A percentile compares a stretch with the other conserved stretches of the same genome.
These are phyloP conservation scores for Drosophila varians DNA, from an alignment of 1,140 invertebrate genomes.

Conservation along the genomic window DNA sequence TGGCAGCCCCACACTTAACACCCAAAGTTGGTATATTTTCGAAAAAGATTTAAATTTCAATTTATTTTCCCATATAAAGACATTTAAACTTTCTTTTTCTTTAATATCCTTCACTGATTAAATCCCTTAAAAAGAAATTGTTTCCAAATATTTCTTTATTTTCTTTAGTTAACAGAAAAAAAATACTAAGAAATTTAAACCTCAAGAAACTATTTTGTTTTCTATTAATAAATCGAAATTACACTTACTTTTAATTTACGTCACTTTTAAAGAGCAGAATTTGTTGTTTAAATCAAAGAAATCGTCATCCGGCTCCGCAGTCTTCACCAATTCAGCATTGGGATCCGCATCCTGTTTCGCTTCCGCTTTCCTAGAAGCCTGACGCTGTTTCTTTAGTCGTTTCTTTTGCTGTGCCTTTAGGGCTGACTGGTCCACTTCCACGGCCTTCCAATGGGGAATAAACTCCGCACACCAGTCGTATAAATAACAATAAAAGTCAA, in stretches of 20 bases:
- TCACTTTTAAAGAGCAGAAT: no score
- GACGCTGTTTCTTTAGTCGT: conserved; percentile 67
- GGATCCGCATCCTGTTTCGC: conserved; percentile 36
- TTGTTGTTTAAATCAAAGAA: conserved; percentile 83
- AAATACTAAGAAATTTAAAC: no score
- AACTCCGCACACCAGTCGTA: conserved; percentile 65
- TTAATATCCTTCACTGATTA: no score
- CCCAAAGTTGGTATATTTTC: not conserved
- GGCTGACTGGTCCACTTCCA: conserved; percentile 17
- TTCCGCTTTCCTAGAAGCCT: conserved; percentile 57
- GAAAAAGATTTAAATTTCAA: not conserved
- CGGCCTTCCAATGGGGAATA: conserved; percentile 64
- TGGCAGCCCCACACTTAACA: not conserved
- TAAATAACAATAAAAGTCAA: conserved; percentile 78
- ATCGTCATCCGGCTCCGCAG: conserved; percentile 53
- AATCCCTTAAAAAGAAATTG: not conserved
- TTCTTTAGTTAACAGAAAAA: no score
- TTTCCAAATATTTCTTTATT: no score
- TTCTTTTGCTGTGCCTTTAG: conserved; percentile 61
- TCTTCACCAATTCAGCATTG: conserved; percentile 54
- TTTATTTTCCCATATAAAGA: no score
- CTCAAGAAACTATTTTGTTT: no score
- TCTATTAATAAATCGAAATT: no score
- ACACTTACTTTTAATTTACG: no score
- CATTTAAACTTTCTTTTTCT: no score